These are phyloP conservation scores for Podargus strigoides DNA, from an alignment of 2,797 vertebrate species.

Conservation along the genomic window DNA sequence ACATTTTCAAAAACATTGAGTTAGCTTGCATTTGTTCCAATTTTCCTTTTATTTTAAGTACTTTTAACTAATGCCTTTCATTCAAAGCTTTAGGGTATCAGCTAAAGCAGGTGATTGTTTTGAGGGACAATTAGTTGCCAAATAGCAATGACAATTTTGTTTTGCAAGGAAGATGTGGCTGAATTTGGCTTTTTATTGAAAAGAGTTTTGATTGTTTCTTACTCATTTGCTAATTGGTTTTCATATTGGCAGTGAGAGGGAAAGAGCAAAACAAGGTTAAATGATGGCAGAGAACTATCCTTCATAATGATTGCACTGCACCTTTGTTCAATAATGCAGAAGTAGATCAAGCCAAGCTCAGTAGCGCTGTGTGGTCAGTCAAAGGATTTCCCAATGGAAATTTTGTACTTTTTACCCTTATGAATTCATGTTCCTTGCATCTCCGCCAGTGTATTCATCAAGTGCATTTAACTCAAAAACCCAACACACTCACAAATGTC, in stretches of 20 bases:
- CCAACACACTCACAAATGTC: not conserved
- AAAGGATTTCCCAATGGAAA: not conserved
- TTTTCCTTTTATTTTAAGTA: not conserved
- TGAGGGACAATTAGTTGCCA: not conserved
- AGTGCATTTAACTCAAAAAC: not conserved
- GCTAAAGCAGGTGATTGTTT: not conserved
- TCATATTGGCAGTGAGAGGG: not conserved
- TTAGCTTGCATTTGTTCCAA: not conserved
- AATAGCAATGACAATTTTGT: not conserved
- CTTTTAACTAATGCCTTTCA: not conserved
- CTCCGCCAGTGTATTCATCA: not conserved
- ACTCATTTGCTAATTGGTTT: not conserved
- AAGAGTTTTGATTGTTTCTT: not conserved
- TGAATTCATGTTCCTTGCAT: not conserved
- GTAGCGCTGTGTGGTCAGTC: not conserved
- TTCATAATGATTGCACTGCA: not conserved
- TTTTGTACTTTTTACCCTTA: not conserved
- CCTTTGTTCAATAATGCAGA: not conserved
- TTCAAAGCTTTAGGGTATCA: not conserved
- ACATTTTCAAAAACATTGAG: not conserved
- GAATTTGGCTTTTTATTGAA: not conserved
- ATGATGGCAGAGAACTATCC: not conserved
- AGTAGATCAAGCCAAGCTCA: not conserved
- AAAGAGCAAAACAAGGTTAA: not conserved
- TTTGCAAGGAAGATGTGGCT: not conserved